phyloP scores from a whole-genome alignment of 2,113 vertebrate genomes.

The Phaetusa simplex region DNA sequence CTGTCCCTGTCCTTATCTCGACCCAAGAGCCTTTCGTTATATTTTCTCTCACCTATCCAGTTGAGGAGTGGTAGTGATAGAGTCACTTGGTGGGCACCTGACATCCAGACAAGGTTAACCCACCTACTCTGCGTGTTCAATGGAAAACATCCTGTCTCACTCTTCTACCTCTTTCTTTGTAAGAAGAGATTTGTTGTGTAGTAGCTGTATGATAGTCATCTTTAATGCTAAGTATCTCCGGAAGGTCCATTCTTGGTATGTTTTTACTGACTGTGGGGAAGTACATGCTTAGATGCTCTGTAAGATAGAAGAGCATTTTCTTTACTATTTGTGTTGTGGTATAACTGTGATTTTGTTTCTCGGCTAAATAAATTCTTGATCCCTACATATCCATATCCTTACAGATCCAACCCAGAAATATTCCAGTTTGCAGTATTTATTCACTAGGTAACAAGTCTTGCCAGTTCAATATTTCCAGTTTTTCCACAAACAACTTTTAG shows the following conservation, averaged over 20 bases:
- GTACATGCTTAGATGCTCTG: neutral
- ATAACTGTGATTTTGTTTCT: neutral
- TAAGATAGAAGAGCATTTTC: neutral
- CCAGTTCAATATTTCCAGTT: neutral
- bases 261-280: neutral
- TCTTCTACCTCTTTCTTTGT: neutral
- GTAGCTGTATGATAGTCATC: neutral
- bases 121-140: neutral
- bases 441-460: neutral
- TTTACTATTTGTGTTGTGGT: neutral
- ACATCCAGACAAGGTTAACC: neutral
- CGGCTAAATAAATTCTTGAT: neutral
- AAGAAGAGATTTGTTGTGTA: neutral
- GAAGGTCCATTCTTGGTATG: neutral
- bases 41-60: neutral
- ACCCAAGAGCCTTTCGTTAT: accelerated
- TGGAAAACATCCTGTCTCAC: neutral
- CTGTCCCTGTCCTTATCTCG: neutral
- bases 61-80: neutral
- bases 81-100: neutral
- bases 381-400: neutral
- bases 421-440: neutral
- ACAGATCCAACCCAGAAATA: neutral
- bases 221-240: neutral
- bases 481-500: neutral